Base-by-base conservation (phyloP, 2,888 invertebrate genomes). In the Heliconius hortense region DNA sequence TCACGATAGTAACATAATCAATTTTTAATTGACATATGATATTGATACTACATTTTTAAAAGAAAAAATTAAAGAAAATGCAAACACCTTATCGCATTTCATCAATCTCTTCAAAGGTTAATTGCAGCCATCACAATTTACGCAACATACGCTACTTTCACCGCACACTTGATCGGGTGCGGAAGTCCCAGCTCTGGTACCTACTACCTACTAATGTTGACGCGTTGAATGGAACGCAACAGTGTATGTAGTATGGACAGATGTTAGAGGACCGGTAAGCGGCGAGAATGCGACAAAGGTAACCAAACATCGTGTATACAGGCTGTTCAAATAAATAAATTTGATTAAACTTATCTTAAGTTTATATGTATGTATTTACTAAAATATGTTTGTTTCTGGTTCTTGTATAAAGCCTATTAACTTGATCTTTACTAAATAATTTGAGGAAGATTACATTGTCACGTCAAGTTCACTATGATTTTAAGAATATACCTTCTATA, bases 251-350 rank as follows among this genome's bases (percentile, higher is more conserved):
- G 79, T 80, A 81, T 81, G 82, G 87, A 86, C 93, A 93, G 93
- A 93, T 93, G 93, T 90, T 88, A 85, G 76, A 78, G 82, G 82
- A 88, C 88, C 91, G 85, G 92, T 93, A 93, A 85, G 86, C 87
- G 82, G 82, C 82, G 84, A 84, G 83, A 80, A 81, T 81, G 80
- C 81, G 81, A 81, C 82, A 78, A 79, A 78, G 79, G 78, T 73
- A 77, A 78, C 73, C 63, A 77, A 75, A 73, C 76, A 66, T 76
- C 73, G 28, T 11, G 56, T 83, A 81, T 87, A 91, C 85, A 88
- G 87, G 80, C 0, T 85, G 88, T 73, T 81, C 28, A 53, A 62
- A 68, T 60, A 21, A 71, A 71, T 71, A 26, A 64, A 35, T 28
- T 60, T 18, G 24, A 4, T 28, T 28, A 10, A 35, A 35, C 48